Conservation (phyloP, 2,113 vertebrate species). For the Edolisoma coerulescens region DNA sequence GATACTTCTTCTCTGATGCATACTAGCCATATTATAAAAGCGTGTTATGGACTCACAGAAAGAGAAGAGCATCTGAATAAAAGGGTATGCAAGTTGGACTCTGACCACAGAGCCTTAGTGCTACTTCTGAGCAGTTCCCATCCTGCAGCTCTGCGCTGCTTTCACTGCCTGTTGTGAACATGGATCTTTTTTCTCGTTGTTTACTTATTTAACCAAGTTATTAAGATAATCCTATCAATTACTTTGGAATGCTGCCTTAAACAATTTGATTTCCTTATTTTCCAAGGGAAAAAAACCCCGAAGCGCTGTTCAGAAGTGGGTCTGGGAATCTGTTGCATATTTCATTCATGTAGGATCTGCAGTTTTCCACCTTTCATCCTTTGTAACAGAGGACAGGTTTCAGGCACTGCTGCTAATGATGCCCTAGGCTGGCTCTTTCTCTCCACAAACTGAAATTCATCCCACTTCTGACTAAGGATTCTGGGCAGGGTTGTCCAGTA, state of each 20-base stretch:
- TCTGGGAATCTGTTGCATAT: neutral
- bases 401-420: neutral
- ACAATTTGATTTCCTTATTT: neutral
- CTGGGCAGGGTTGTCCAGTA: neutral
- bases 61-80: neutral
- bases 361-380: neutral
- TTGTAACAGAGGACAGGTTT: neutral
- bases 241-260: neutral
- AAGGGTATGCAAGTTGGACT: neutral
- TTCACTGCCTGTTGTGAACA: neutral
- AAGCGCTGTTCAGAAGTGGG: neutral
- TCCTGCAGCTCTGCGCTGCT: neutral
- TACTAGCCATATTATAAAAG: neutral
- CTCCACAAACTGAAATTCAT: neutral
- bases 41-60: neutral
- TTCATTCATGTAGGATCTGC: neutral
- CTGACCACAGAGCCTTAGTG: neutral
- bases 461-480: conserved; percentile 9
- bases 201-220: neutral
- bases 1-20: neutral
- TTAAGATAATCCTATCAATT: neutral
- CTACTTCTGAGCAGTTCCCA: neutral
- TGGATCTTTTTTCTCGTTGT: neutral
- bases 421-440: neutral
- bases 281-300: neutral